phyloP scores from a whole-genome alignment of 2,113 vertebrate genomes.

The Lampris megalopsis region DNA sequence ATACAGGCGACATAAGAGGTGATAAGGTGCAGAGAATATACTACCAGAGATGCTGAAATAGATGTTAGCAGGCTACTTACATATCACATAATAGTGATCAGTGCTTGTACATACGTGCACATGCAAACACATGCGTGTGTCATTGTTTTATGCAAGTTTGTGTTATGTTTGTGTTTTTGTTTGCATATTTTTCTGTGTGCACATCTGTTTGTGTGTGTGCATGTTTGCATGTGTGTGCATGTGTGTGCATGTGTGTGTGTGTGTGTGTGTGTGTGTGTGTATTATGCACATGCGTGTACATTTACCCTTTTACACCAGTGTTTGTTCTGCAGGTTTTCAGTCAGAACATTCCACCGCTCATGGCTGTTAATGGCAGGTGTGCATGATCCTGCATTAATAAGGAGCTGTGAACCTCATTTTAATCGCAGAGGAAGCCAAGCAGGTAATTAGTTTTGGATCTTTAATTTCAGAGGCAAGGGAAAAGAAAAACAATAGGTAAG shows the following conservation, averaged over 20 bases:
- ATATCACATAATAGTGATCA: neutral
- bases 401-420: conserved; percentile 83
- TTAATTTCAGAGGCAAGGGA: conserved; percentile 88
- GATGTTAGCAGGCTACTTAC: too few species aligned
- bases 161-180: neutral
- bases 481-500: conserved; percentile 53
- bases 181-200: neutral
- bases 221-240: conserved; percentile 29
- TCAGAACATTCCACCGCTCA: conserved; percentile 87
- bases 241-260: conserved; percentile 6
- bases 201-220: neutral
- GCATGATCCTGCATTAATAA: conserved; percentile 96
- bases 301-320: conserved; percentile 30
- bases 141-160: neutral
- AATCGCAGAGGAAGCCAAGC: conserved; percentile 93
- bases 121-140: neutral
- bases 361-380: conserved; percentile 87
- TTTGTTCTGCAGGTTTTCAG: conserved; percentile 88
- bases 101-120: neutral
- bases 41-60: too few species aligned
- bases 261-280: neutral
- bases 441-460: conserved; percentile 96
- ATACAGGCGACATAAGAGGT: too few species aligned
- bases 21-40: too few species aligned
- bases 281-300: neutral